These are phyloP conservation scores for Colostygia pectinataria DNA, from an alignment of 2,888 invertebrate genomes.

Conservation along the genomic window DNA sequence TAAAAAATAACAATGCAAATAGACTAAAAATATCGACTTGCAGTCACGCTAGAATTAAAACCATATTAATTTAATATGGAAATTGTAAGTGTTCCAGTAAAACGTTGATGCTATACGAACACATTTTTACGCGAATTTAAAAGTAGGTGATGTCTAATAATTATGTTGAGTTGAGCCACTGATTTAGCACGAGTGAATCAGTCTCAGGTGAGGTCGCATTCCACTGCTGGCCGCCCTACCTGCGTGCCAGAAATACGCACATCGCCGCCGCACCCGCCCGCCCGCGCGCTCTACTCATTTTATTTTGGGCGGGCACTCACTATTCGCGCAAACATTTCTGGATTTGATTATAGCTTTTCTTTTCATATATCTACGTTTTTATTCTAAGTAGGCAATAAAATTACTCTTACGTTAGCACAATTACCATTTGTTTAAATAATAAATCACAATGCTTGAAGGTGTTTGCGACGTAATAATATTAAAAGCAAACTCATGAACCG, in stretches of 20 bases:
- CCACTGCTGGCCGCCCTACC: slow-evolving; percentile 70
- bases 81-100: background rate
- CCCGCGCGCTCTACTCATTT: slow-evolving; percentile 42
- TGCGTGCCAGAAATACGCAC: slow-evolving; percentile 78
- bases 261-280: slow-evolving; percentile 53
- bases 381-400: slow-evolving; percentile 18
- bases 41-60: slow-evolving; percentile 6
- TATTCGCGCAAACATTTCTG: slow-evolving; percentile 42
- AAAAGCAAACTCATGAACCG: slow-evolving; percentile 19
- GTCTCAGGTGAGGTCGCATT: slow-evolving; percentile 81
- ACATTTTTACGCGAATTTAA: slow-evolving; percentile 42
- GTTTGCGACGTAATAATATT: slow-evolving; percentile 15
- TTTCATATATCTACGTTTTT: slow-evolving; percentile 35
- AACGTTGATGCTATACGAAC: background rate
- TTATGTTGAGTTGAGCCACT: slow-evolving; percentile 65
- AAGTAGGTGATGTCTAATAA: slow-evolving; percentile 60
- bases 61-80: too few relatives aligned
- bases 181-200: slow-evolving; percentile 79
- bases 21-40: slow-evolving; percentile 3
- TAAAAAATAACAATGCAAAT: too few relatives aligned
- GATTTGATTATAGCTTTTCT: slow-evolving; percentile 50
- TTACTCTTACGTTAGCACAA: background rate
- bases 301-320: slow-evolving; percentile 39
- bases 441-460: background rate
- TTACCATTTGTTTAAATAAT: background rate